These are phyloP conservation scores for Coluber constrictor DNA, from an alignment of 2,797 vertebrate species.

Conservation along the genomic window DNA sequence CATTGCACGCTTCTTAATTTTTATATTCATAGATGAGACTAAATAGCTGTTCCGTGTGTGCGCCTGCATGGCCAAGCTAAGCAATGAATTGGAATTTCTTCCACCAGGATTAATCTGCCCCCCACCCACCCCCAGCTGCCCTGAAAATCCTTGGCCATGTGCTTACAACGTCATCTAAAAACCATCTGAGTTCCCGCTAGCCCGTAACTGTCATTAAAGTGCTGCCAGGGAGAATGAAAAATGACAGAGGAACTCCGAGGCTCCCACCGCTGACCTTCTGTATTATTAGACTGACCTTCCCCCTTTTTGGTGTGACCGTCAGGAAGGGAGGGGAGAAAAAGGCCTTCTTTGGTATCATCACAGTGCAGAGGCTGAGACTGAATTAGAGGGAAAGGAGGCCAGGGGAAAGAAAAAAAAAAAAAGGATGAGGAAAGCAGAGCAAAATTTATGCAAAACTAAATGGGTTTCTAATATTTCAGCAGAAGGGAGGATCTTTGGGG, in stretches of 20 bases:
- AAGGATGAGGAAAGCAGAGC: conserved; percentile 57
- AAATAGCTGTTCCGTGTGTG: neutral
- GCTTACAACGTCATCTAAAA: conserved; percentile 82
- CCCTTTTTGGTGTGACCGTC: conserved; percentile 82
- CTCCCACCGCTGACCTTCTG: conserved; percentile 82
- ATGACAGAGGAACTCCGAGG: conserved; percentile 85
- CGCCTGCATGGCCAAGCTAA: conserved; percentile 43
- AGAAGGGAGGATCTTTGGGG: conserved; percentile 62
- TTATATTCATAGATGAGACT: neutral
- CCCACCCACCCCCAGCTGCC: conserved; percentile 70
- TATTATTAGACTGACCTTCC: conserved; percentile 91
- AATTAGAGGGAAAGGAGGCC: conserved; percentile 18
- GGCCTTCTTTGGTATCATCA: conserved; percentile 80
- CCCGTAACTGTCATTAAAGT: conserved; percentile 86
- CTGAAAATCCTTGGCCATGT: conserved; percentile 85
- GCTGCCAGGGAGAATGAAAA: conserved; percentile 84
- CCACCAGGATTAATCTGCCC: conserved; percentile 73
- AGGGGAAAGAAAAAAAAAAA: neutral
- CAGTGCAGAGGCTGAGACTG: conserved; percentile 67
- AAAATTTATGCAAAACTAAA: conserved; percentile 73
- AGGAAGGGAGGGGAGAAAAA: conserved; percentile 48
- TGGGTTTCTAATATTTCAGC: conserved; percentile 70
- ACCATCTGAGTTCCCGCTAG: conserved; percentile 76
- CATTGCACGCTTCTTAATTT: neutral
- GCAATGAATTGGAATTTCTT: conserved; percentile 53